Conservation (phyloP, 2,797 vertebrate species). For the Epinephelus awoara region DNA sequence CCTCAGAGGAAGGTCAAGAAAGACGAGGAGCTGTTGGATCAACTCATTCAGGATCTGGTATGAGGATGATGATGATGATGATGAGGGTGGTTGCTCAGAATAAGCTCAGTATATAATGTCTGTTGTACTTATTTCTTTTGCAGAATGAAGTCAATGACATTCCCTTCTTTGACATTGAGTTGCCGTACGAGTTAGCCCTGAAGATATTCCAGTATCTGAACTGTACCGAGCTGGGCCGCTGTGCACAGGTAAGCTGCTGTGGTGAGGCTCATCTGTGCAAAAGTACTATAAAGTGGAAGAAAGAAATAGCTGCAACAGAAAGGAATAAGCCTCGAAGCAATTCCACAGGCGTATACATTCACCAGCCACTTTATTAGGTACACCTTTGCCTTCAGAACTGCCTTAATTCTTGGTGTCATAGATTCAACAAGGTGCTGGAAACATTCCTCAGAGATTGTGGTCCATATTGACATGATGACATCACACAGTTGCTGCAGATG, state of each 20-base stretch:
- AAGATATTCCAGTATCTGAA: constrained; percentile 94
- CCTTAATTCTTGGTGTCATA: too few species aligned
- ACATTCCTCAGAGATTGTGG: too few species aligned
- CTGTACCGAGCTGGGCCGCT: constrained; percentile 91
- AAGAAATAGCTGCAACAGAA: too few species aligned
- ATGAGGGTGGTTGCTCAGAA: neutral
- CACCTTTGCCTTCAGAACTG: too few species aligned
- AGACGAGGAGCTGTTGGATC: constrained; percentile 81
- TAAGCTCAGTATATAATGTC: neutral
- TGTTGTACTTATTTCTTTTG: constrained; percentile 1
- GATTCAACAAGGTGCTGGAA: too few species aligned
- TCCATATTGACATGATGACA: too few species aligned
- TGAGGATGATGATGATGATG: neutral
- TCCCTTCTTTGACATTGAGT: constrained; percentile 95
- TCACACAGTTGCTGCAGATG: too few species aligned
- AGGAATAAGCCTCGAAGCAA: too few species aligned
- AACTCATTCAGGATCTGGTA: constrained; percentile 88
- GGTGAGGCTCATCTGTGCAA: too few species aligned
- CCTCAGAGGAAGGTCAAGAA: constrained; percentile 63
- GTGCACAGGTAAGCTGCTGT: constrained; percentile 91
- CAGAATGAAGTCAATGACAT: constrained; percentile 98
- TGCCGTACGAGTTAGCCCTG: constrained; percentile 95
- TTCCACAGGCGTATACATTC: too few species aligned
- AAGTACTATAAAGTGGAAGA: too few species aligned
- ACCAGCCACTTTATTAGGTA: too few species aligned